phyloP scores from a whole-genome alignment of 2,888 invertebrate species.

The Colostygia pectinataria region DNA sequence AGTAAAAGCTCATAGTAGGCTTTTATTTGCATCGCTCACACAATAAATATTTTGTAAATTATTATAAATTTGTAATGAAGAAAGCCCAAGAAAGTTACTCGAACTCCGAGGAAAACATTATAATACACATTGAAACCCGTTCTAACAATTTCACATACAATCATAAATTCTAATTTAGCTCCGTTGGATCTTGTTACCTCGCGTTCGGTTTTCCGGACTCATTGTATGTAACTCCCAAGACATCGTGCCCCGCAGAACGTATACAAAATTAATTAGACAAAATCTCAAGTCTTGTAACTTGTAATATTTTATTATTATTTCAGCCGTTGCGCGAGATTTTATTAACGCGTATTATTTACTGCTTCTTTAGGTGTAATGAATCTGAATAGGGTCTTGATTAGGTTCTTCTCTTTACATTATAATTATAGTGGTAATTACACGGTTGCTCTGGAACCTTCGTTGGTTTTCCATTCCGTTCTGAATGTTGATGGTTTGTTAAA shows the following conservation, averaged over 20 bases:
- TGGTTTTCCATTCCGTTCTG: constrained; percentile 63
- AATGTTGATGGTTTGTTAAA: constrained; percentile 77
- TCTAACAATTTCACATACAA: constrained; percentile 80
- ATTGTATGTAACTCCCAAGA: constrained; percentile 80
- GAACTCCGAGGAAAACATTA: constrained; percentile 58
- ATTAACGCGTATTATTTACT: constrained; percentile 78
- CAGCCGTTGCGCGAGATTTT: constrained; percentile 71
- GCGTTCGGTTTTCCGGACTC: constrained; percentile 73
- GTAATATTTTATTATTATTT: constrained; percentile 82
- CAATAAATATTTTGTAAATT: constrained; percentile 10
- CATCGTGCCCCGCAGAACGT: constrained; percentile 71
- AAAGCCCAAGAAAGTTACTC: constrained; percentile 57
- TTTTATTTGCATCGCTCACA: not conserved
- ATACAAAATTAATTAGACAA: constrained; percentile 82
- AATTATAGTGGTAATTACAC: constrained; percentile 80
- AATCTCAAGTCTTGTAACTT: constrained; percentile 77
- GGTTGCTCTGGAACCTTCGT: constrained; percentile 64
- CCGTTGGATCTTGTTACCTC: constrained; percentile 76
- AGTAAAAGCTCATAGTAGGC: no score
- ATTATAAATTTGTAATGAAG: constrained; percentile 51
- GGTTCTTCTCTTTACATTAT: constrained; percentile 68
- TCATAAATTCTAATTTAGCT: constrained; percentile 82
- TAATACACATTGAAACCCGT: constrained; percentile 69
- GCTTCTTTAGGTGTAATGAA: constrained; percentile 69
- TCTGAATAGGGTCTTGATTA: constrained; percentile 78